Conservation (phyloP, 2,113 vertebrate genomes). For the Xiphophorus hellerii region DNA sequence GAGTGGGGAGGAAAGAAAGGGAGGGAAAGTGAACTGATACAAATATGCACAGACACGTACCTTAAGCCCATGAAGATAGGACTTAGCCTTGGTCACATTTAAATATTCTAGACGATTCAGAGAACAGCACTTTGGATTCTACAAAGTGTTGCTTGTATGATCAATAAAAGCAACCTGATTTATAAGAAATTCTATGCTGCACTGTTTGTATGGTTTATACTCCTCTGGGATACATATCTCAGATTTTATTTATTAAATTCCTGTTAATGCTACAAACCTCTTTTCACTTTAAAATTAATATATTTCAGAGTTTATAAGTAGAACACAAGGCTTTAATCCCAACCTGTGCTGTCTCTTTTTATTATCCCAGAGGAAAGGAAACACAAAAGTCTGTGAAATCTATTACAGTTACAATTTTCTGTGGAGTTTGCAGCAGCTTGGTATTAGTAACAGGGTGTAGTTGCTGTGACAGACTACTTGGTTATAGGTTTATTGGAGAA, state of each 20-base stretch:
- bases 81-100: slow-evolving; percentile 24
- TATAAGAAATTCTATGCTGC: too few relatives aligned
- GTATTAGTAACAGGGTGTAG: background rate
- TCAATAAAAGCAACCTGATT: background rate
- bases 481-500: background rate
- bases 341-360: background rate
- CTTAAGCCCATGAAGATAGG: slow-evolving; percentile 70
- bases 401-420: background rate
- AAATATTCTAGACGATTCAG: background rate
- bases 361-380: background rate
- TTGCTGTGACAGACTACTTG: background rate
- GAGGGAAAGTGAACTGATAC: slow-evolving; percentile 71
- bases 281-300: background rate
- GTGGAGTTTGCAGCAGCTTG: background rate
- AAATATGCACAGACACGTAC: slow-evolving; percentile 76
- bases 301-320: background rate
- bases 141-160: background rate
- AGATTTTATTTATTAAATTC: background rate
- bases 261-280: background rate
- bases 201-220: too few relatives aligned
- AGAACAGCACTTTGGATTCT: background rate
- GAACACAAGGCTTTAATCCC: background rate
- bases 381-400: background rate
- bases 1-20: slow-evolving; percentile 61
- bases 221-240: background rate